Conservation (phyloP, 1,140 invertebrate genomes). For the Araneus ventricosus region DNA sequence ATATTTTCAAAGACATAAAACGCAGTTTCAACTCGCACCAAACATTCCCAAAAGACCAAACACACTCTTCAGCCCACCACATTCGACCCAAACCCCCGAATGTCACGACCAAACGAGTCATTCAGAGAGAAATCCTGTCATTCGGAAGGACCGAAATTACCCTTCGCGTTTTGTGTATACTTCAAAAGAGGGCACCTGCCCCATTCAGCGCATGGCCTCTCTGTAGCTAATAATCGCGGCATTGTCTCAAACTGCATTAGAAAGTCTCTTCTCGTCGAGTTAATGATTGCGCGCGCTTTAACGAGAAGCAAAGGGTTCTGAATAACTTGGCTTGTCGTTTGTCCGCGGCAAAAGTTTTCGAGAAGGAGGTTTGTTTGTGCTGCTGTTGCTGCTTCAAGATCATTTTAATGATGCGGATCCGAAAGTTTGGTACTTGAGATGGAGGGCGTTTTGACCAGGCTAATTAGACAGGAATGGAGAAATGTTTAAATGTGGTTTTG, state of each 20-base stretch:
- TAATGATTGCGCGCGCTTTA: conserved; percentile 24
- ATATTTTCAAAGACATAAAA: too few relatives aligned
- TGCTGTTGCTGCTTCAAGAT: too few relatives aligned
- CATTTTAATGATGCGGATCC: conserved; percentile 29
- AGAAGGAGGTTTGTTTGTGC: neutral
- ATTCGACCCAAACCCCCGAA: neutral
- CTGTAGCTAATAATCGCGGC: conserved; percentile 5
- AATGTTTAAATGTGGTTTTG: neutral
- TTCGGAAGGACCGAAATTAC: neutral
- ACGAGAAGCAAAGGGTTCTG: neutral
- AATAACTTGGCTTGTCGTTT: neutral
- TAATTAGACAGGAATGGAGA: conserved; percentile 1
- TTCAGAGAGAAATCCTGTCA: neutral
- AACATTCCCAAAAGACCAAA: neutral
- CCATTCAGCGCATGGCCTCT: neutral
- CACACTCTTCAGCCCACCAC: neutral
- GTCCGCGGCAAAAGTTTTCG: neutral
- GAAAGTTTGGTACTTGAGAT: conserved; percentile 5
- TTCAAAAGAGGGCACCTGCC: neutral
- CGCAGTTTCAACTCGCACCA: too few relatives aligned
- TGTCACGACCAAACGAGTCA: neutral
- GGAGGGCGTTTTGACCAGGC: neutral
- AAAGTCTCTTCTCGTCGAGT: conserved; percentile 7
- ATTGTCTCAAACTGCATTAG: neutral
- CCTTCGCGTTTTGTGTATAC: neutral